A percentile compares a stretch with the other conserved stretches of the same genome.
phyloP scores from a whole-genome alignment of 2,113 vertebrate genomes.

The Amphilophus citrinellus region DNA sequence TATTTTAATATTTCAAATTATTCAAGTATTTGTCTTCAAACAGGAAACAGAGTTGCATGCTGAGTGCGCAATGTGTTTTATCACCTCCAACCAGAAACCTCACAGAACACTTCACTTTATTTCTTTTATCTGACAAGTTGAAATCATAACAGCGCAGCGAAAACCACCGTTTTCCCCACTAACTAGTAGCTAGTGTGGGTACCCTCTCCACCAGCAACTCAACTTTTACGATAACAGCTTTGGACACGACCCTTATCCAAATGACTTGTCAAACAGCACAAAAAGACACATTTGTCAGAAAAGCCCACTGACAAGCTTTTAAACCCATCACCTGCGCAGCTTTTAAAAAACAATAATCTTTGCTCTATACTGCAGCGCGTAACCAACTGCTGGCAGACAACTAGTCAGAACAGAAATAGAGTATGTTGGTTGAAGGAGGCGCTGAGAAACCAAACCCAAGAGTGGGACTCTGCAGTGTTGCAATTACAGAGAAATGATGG shows the following conservation, averaged over 20 bases:
- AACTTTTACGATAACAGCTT: not conserved
- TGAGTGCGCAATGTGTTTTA: conserved; percentile 33
- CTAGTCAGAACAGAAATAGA: conserved; percentile 8
- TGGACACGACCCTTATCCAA: not conserved
- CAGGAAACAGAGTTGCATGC: conserved; percentile 59
- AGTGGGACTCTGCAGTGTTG: not conserved
- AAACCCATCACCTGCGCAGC: too few species aligned
- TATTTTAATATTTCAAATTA: too few species aligned
- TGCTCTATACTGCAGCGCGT: not conserved
- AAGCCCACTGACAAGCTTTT: too few species aligned
- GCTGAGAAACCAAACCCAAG: not conserved
- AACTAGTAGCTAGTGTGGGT: not conserved
- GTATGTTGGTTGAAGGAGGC: not conserved
- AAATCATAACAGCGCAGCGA: not conserved
- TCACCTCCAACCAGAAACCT: conserved; percentile 38
- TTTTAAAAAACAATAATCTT: not conserved
- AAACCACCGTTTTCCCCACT: not conserved
- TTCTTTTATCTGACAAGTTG: not conserved
- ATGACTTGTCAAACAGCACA: not conserved
- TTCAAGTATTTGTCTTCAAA: not conserved
- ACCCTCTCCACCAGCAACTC: not conserved
- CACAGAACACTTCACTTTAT: not conserved
- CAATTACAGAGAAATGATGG: not conserved
- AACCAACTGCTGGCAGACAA: not conserved
- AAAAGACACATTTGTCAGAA: not conserved